phyloP scores from a whole-genome alignment of 2,113 vertebrate genomes.

The Poeciliopsis prolifica region DNA sequence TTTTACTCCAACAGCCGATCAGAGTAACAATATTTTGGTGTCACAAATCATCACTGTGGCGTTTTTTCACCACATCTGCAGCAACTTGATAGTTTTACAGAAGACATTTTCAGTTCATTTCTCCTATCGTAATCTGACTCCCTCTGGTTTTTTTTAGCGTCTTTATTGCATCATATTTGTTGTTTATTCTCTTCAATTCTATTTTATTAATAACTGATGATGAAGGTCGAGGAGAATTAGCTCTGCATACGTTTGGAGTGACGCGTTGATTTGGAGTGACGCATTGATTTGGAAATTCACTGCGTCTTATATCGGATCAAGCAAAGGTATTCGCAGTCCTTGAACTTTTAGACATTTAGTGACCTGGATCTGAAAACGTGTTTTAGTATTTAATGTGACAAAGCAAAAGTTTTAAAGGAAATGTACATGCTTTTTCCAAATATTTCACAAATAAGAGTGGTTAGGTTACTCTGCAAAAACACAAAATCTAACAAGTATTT shows the following conservation, averaged over 20 bases:
- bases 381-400: too few species aligned
- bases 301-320: conserved; percentile 15
- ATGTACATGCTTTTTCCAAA: too few species aligned
- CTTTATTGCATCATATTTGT: conserved; percentile 19
- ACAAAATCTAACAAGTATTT: too few species aligned
- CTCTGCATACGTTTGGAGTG: conserved; percentile 28
- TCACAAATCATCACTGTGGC: conserved; percentile 23
- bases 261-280: too few species aligned
- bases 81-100: conserved; percentile 15
- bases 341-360: too few species aligned
- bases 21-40: conserved; percentile 8
- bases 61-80: neutral
- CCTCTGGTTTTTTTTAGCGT: neutral
- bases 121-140: neutral
- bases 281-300: conserved; percentile 8
- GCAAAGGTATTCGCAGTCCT: neutral
- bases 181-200: conserved; percentile 20
- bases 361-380: too few species aligned
- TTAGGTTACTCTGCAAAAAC: too few species aligned
- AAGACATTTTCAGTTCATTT: conserved; percentile 4
- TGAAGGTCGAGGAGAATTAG: conserved; percentile 13
- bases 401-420: too few species aligned
- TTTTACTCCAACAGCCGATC: neutral
- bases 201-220: conserved; percentile 21
- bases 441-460: too few species aligned